phyloP scores from a whole-genome alignment of 1,140 invertebrate species.

The Apis florea region DNA sequence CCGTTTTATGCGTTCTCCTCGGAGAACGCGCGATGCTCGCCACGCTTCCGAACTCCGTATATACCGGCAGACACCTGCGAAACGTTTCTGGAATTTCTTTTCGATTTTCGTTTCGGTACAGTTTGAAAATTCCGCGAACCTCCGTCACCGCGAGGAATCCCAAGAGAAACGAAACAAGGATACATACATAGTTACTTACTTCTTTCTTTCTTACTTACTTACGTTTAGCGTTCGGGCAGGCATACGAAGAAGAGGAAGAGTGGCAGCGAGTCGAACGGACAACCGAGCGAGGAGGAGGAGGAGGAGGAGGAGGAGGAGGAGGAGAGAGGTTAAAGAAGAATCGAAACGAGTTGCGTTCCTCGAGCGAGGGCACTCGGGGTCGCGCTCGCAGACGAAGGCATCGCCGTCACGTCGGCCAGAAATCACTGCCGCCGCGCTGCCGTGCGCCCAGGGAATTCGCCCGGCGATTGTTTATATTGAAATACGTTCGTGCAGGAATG shows the following conservation, averaged over 20 bases:
- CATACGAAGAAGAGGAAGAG: not conserved
- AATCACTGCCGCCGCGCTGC: slow-evolving; percentile 74
- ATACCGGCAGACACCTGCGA: not conserved
- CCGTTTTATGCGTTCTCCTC: slow-evolving; percentile 65
- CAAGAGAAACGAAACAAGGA: too few species aligned
- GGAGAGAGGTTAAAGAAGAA: slow-evolving; percentile 33
- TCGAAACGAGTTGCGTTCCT: slow-evolving; percentile 43
- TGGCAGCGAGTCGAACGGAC: not conserved
- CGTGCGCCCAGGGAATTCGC: slow-evolving; percentile 68
- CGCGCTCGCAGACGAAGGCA: slow-evolving; percentile 74
- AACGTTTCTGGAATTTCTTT: too few species aligned
- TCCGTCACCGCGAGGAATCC: too few species aligned
- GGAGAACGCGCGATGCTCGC: slow-evolving; percentile 6
- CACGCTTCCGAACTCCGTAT: not conserved
- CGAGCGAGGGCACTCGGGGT: slow-evolving; percentile 63
- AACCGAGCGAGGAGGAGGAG: not conserved
- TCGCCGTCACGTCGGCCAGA: slow-evolving; percentile 74
- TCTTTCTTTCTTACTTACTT: too few species aligned
- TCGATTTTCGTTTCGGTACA: too few species aligned
- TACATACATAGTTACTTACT: too few species aligned
- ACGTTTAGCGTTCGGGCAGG: not conserved
- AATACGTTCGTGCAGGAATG: slow-evolving; percentile 74
- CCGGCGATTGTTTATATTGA: slow-evolving; percentile 76
- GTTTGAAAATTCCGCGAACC: too few species aligned
- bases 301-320: not conserved